Evolutionary conservation across 1,140 invertebrate species (phyloP).

Genomic region (Drosophila miranda): DNA sequence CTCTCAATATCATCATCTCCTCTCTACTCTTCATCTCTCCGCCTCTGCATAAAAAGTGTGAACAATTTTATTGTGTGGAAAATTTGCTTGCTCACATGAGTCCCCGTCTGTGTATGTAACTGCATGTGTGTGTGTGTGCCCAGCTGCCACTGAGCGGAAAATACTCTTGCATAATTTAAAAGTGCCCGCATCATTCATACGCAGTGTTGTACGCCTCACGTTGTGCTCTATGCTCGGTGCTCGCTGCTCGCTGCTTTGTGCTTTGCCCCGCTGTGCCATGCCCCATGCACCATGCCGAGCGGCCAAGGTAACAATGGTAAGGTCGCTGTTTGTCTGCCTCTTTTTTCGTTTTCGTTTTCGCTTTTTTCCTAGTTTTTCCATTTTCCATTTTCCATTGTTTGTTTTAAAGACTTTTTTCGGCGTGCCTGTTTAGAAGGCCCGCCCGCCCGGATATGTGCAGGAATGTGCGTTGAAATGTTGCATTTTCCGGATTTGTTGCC

Average conservation of each 20-base stretch:
- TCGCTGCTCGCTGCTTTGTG: no score
- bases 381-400: conserved; percentile 54
- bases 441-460: neutral
- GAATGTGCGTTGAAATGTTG: conserved; percentile 17
- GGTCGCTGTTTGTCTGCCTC: conserved; percentile 31
- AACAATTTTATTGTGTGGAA: conserved; percentile 74
- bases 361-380: conserved; percentile 15
- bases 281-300: conserved; percentile 10
- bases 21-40: neutral
- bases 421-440: conserved; percentile 20
- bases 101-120: neutral
- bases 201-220: conserved; percentile 37
- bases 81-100: conserved; percentile 55
- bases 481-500: conserved; percentile 6
- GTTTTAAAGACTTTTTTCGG: conserved; percentile 42
- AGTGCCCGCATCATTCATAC: conserved; percentile 54
- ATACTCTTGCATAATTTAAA: conserved; percentile 72
- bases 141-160: conserved; percentile 33
- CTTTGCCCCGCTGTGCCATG: no score
- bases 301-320: conserved; percentile 70
- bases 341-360: conserved; percentile 9
- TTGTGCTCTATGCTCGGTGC: conserved; percentile 1
- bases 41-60: conserved; percentile 61
- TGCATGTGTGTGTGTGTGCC: conserved; percentile 3
- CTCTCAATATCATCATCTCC: neutral